Evolutionary conservation across 2,888 invertebrate genomes (phyloP).

Genomic region (Magallana nippona): DNA sequence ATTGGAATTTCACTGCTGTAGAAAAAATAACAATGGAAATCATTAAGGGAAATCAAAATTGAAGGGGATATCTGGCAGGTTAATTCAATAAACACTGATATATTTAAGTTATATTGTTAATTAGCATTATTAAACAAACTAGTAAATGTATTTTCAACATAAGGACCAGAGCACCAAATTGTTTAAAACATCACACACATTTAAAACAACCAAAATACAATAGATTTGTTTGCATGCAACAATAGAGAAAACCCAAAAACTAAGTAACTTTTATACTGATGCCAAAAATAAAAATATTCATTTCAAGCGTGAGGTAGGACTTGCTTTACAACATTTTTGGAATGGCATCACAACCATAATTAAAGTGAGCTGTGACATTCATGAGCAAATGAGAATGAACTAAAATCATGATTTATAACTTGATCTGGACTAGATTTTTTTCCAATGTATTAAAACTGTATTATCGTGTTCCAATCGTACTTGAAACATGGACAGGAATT

Average conservation of each 20-base stretch:
- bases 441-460: no score
- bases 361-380: neutral
- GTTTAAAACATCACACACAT: neutral
- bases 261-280: neutral
- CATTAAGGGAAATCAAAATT: no score
- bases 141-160: neutral
- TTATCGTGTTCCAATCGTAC: no score
- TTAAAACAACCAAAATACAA: neutral
- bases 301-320: neutral
- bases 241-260: neutral
- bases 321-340: neutral
- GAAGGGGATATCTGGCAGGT: no score
- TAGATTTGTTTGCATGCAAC: conserved; percentile 9
- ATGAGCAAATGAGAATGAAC: conserved; percentile 19
- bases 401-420: neutral
- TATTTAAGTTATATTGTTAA: neutral
- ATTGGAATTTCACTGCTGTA: conserved; percentile 28
- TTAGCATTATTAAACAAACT: neutral
- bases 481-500: no score
- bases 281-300: neutral
- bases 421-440: neutral
- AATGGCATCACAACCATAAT: neutral
- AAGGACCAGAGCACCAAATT: neutral
- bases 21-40: neutral
- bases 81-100: no score